Conservation (phyloP, 2,797 vertebrate genomes). For the Lepilemur ruficaudatus region DNA sequence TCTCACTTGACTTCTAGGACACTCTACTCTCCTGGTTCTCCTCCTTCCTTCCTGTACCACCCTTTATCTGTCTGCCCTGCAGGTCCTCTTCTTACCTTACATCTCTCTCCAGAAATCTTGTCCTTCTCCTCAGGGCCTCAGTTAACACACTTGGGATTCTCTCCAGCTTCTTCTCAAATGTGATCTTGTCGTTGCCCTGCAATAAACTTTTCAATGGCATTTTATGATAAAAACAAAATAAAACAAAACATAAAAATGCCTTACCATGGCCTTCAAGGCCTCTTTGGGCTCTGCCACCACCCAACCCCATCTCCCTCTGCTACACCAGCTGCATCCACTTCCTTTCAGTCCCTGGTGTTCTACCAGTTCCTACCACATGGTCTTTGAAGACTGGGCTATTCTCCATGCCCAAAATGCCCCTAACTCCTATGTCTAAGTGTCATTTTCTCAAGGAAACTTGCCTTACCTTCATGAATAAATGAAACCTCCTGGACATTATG, state of each 20-base stretch:
- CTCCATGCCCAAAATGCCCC: neutral
- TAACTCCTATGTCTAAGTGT: no score
- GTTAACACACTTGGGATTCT: neutral
- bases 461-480: neutral
- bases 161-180: neutral
- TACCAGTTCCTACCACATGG: neutral
- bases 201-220: neutral
- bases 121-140: neutral
- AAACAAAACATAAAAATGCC: neutral
- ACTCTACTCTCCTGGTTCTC: neutral
- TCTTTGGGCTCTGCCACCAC: neutral
- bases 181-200: neutral
- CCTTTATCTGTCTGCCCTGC: neutral
- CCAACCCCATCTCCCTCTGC: neutral
- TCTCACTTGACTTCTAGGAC: neutral
- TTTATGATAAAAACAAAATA: neutral
- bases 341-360: neutral
- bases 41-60: neutral
- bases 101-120: neutral
- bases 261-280: neutral
- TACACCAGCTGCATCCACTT: neutral
- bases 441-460: neutral
- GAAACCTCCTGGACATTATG: neutral
- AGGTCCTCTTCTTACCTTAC: constrained; percentile 6
- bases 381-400: neutral